Percentiles rank a stretch among this genome's conserved stretches.
Evolutionary conservation across 2,113 vertebrate genomes (phyloP).

Genomic region (Amazona guildingii): DNA sequence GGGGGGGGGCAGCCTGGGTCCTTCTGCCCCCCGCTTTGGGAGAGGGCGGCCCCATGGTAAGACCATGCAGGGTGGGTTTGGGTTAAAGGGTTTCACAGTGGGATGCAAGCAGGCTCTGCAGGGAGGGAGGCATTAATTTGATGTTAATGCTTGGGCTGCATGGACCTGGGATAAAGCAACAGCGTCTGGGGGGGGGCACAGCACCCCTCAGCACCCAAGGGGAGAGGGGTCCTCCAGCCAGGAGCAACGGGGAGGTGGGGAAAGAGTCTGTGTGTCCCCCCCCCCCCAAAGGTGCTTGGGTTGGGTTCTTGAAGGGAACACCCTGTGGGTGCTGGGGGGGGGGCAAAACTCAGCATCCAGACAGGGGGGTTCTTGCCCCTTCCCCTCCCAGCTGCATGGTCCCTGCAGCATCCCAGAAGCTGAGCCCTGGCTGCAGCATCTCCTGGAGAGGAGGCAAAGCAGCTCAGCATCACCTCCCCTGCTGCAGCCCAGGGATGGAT

Average conservation of each 20-base stretch:
- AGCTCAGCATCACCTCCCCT: neutral
- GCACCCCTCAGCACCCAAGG: neutral
- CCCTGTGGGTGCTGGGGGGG: neutral
- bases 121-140: neutral
- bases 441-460: neutral
- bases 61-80: neutral
- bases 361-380: neutral
- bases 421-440: neutral
- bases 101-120: neutral
- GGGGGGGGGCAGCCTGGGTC: neutral
- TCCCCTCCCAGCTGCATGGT: neutral
- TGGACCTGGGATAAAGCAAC: neutral
- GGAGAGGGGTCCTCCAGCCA: neutral
- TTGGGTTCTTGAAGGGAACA: rapidly evolving
- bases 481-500: rapidly evolving
- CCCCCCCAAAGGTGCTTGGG: neutral
- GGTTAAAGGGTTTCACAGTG: neutral
- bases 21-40: neutral
- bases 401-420: neutral
- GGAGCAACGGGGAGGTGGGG: neutral
- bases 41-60: rapidly evolving
- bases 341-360: neutral
- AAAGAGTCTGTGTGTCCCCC: neutral
- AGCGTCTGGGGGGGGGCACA: neutral
- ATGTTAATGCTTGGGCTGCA: neutral